phyloP scores from a whole-genome alignment of 2,797 vertebrate genomes.

The Arnoldichthys spilopterus region DNA sequence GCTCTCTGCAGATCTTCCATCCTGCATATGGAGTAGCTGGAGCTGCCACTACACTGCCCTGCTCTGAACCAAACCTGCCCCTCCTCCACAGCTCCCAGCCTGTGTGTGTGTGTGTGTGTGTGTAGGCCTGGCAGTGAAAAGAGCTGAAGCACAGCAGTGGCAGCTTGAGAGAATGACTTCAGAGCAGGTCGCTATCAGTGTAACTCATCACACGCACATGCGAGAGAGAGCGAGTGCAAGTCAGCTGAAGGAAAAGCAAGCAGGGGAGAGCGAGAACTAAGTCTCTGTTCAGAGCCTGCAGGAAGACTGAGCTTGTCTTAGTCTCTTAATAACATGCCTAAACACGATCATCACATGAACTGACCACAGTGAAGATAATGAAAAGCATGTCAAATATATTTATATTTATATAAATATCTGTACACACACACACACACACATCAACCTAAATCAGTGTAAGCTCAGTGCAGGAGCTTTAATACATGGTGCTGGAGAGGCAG shows the following conservation, averaged over 20 bases:
- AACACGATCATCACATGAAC: slow-evolving; percentile 63
- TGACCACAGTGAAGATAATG: slow-evolving; percentile 61
- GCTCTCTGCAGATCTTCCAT: slow-evolving; percentile 44
- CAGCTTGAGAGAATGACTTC: slow-evolving; percentile 64
- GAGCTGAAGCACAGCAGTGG: slow-evolving; percentile 66
- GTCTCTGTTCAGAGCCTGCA: slow-evolving; percentile 59
- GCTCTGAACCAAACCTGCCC: slow-evolving; percentile 43
- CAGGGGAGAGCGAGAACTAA: slow-evolving; percentile 14
- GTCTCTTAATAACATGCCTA: slow-evolving; percentile 58
- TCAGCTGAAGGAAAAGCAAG: slow-evolving; percentile 39
- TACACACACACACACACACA: slow-evolving; percentile 21
- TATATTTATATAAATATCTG: slow-evolving; percentile 15
- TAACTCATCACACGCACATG: slow-evolving; percentile 57
- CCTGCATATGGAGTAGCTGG: slow-evolving; percentile 47
- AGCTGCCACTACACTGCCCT: slow-evolving; percentile 41
- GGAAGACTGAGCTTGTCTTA: slow-evolving; percentile 56
- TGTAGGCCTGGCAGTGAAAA: slow-evolving; percentile 63
- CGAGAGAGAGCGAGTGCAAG: slow-evolving; percentile 5
- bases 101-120: slow-evolving; percentile 36
- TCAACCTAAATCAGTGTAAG: slow-evolving; percentile 58
- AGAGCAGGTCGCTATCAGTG: slow-evolving; percentile 73
- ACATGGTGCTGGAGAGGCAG: slow-evolving; percentile 55
- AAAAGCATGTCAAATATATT: slow-evolving; percentile 25
- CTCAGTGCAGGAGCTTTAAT: slow-evolving; percentile 53
- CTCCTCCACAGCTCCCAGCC: slow-evolving; percentile 52